A percentile compares a stretch with the other conserved stretches of the same genome.
These are phyloP conservation scores for Bubo scandiacus DNA, from an alignment of 2,113 vertebrate genomes.

Conservation along the genomic window DNA sequence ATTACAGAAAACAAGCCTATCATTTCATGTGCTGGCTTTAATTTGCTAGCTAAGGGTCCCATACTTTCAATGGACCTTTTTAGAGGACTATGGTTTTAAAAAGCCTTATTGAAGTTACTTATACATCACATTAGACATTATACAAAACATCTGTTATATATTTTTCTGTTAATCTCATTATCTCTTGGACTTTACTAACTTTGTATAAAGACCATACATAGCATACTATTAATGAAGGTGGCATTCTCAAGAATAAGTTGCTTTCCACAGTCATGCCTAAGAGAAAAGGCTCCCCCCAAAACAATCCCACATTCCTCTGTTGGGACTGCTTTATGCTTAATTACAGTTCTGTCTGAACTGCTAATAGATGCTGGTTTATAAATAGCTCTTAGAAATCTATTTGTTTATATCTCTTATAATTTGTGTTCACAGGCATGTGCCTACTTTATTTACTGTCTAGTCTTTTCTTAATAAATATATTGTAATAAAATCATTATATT, in stretches of 20 bases:
- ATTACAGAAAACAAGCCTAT: constrained; percentile 56
- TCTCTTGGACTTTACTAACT: constrained; percentile 23
- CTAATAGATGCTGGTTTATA: background rate
- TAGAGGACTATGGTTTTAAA: constrained; percentile 8
- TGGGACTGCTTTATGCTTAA: background rate
- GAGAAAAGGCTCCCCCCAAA: background rate
- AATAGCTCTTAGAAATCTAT: background rate
- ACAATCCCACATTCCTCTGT: background rate
- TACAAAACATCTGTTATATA: constrained; percentile 27
- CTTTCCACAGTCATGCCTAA: background rate
- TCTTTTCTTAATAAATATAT: constrained; percentile 22
- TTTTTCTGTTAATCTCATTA: constrained; percentile 48
- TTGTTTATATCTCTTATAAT: background rate
- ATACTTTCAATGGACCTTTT: constrained; percentile 28
- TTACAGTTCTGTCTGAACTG: background rate
- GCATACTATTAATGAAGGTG: background rate
- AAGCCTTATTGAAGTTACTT: constrained; percentile 26
- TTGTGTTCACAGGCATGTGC: background rate
- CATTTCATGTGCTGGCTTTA: constrained; percentile 49
- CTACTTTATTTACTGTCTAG: background rate
- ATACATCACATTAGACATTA: background rate
- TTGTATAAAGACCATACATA: background rate
- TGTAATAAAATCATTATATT: background rate
- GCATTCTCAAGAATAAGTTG: background rate
- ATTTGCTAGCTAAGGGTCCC: constrained; percentile 36